Conservation (phyloP, 2,797 vertebrate genomes). For the Merluccius polli region DNA sequence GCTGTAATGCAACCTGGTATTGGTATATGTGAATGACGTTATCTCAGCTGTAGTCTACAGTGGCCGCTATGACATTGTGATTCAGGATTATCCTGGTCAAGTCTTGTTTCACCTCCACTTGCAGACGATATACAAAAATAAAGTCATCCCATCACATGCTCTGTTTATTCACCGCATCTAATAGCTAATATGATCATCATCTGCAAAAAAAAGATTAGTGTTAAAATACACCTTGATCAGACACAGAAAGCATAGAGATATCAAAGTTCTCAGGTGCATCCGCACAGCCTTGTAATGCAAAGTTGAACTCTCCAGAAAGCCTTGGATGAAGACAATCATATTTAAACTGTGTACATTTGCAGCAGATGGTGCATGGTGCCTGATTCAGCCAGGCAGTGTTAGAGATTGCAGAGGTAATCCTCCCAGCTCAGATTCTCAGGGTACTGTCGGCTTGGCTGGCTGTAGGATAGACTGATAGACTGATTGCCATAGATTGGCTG, state of each 20-base stretch:
- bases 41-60: too few species aligned
- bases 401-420: slow-evolving; percentile 61
- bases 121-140: background rate
- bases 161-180: background rate
- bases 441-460: slow-evolving; percentile 40
- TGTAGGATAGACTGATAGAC: background rate
- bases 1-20: too few species aligned
- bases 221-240: background rate
- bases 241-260: background rate
- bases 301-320: background rate
- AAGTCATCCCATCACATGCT: background rate
- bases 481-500: background rate
- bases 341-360: slow-evolving; percentile 29
- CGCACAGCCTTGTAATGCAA: background rate
- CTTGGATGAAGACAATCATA: slow-evolving; percentile 26
- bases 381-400: slow-evolving; percentile 48
- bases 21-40: too few species aligned
- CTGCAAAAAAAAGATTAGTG: background rate
- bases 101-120: background rate
- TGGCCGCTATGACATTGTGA: too few species aligned
- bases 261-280: background rate
- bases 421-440: slow-evolving; percentile 45
- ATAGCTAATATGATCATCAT: background rate
- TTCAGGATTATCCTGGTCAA: too few species aligned
- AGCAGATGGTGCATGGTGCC: slow-evolving; percentile 24